These are phyloP conservation scores for Stegodyphus mimosarum DNA, from an alignment of 1,140 invertebrate genomes.

Conservation along the genomic window DNA sequence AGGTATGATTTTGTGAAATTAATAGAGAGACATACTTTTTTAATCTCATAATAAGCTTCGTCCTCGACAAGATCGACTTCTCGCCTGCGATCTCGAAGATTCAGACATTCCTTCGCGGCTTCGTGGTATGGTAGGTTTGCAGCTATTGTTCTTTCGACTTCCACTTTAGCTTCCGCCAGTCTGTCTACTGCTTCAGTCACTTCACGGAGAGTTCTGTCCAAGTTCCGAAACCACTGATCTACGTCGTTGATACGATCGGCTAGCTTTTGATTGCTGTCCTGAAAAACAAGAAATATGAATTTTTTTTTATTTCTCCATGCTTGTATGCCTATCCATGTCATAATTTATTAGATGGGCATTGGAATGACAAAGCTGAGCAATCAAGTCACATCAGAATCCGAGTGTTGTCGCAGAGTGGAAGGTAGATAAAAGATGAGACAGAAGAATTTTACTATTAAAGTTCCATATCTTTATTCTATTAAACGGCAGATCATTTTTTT, in stretches of 20 bases:
- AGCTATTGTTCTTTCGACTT: constrained; percentile 11
- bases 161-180: constrained; percentile 27
- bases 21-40: constrained; percentile 48
- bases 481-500: too few species aligned
- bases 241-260: constrained; percentile 47
- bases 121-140: constrained; percentile 28
- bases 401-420: too few species aligned
- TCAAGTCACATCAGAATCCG: too few species aligned
- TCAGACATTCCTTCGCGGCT: constrained; percentile 33
- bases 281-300: background rate
- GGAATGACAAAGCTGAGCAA: too few species aligned
- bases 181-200: constrained; percentile 17
- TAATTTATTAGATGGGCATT: too few species aligned
- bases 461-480: too few species aligned
- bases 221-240: constrained; percentile 46
- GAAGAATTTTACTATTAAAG: too few species aligned
- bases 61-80: constrained; percentile 50
- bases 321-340: too few species aligned
- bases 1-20: background rate
- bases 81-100: constrained; percentile 24
- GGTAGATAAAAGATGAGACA: too few species aligned
- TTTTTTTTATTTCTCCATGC: too few species aligned
- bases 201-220: constrained; percentile 29
- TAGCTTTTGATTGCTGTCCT: constrained; percentile 45
- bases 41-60: constrained; percentile 29